Evolutionary conservation across 2,113 vertebrate genomes (phyloP).

Genomic region (Apeltes quadracus): DNA sequence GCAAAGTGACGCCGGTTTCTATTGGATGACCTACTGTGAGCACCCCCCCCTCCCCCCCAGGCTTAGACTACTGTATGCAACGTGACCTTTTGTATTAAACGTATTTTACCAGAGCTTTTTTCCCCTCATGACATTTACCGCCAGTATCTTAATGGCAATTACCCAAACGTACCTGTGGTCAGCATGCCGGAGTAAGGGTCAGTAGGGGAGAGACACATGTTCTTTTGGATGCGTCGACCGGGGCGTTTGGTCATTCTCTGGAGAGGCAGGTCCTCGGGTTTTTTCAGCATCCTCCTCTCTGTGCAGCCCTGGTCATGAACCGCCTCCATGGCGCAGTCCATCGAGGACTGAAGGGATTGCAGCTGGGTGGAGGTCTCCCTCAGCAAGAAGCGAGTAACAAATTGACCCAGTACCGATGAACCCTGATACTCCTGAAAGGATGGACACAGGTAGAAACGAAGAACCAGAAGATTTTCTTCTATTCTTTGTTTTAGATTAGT

Average conservation of each 20-base stretch:
- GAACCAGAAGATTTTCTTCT: too few species aligned
- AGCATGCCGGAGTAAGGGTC: conserved; percentile 85
- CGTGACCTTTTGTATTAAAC: not conserved
- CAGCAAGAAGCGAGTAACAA: conserved; percentile 94
- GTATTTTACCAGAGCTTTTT: not conserved
- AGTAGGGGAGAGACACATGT: conserved; percentile 85
- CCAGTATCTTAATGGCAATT: not conserved
- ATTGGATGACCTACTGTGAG: not conserved
- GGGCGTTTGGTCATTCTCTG: conserved; percentile 81
- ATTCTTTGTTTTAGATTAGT: too few species aligned
- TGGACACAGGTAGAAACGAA: not conserved
- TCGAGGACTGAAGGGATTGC: conserved; percentile 91
- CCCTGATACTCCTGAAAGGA: conserved; percentile 88
- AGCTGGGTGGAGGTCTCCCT: conserved; percentile 93
- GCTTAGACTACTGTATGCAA: not conserved
- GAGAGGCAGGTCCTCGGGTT: conserved; percentile 68
- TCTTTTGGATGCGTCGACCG: conserved; percentile 86
- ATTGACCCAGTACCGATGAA: conserved; percentile 93
- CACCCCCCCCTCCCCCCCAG: not conserved
- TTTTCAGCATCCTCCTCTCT: conserved; percentile 72
- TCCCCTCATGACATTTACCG: not conserved
- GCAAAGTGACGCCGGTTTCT: not conserved
- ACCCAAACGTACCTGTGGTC: conserved; percentile 67
- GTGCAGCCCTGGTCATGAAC: conserved; percentile 87
- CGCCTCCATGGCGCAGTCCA: conserved; percentile 92